Evolutionary conservation across 2,888 invertebrate genomes (phyloP), one percentile per base, ranked within the genome.

Genomic region (Parnassius smintheus): DNA sequence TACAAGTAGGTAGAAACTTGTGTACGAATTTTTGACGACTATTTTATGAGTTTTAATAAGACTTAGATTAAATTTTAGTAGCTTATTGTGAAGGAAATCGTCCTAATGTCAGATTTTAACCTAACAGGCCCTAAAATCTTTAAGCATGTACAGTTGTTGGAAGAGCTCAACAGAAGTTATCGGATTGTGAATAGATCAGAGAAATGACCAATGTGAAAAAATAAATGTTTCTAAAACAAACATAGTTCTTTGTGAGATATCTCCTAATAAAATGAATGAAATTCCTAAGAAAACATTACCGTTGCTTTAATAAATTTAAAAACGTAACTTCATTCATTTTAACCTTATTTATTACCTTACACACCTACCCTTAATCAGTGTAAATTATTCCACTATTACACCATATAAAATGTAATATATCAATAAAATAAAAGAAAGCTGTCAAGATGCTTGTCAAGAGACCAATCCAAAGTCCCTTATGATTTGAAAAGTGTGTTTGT

Each of bases 361-460:
- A 46, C 54, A 49, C 56, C 25, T 44, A 52, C 53, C 59, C 60
- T 45, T 2, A 48, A 60, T 57, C 22, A 44, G 53, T 57, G 45
- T 60, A 54, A 58, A 62, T 46, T 56, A 54, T 35, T 55, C 13
- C 41, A 13, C 51, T 7, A 13, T 12, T 50, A 51, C 51, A 13
- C 45, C 12, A 56, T 55, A 52, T 50, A 44, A 60, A 50, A 53
- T 63, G 57, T 62, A 61, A 51, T 50, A 67, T 65, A 57, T 68
- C 63, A 68, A 66, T 57, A 66, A 70, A 73, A 73, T 71, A 41
- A 64, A 85, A 85, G 83, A 91, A 91, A 91, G 90, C 86, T 91
- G 91, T 91, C 91, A 91, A 91, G 91, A 91, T 91, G 91, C 89
- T 87, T 81, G 76, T 83, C 88, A 88, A 87, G 88, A 85, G 72